Conservation (phyloP, 2,888 invertebrate genomes). For the Drosophila phalerata region DNA sequence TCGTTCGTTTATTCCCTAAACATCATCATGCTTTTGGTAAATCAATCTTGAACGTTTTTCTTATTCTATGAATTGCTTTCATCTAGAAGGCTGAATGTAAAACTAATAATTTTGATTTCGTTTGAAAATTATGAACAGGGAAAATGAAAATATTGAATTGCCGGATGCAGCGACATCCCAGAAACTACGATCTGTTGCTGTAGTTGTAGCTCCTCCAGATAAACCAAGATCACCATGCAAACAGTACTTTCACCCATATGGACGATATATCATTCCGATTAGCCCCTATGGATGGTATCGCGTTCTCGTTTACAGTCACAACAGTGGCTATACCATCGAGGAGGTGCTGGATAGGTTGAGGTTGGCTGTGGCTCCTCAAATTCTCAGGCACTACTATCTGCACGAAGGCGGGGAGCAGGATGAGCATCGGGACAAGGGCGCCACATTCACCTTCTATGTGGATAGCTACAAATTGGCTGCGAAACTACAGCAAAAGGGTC, state of each 20-base stretch:
- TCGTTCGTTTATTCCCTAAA: no score
- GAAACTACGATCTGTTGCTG: slow-evolving; percentile 12
- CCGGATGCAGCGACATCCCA: neutral
- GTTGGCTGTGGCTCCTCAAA: slow-evolving; percentile 28
- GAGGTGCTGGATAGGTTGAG: slow-evolving; percentile 37
- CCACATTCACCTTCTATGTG: slow-evolving; percentile 60
- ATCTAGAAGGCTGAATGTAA: neutral
- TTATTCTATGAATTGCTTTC: neutral
- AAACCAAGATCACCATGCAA: neutral
- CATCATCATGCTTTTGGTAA: no score
- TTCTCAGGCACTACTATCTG: slow-evolving; percentile 34
- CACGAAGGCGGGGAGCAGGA: slow-evolving; percentile 50
- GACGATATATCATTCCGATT: slow-evolving; percentile 30
- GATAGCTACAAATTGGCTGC: slow-evolving; percentile 43
- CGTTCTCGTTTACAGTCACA: slow-evolving; percentile 43
- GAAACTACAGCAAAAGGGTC: slow-evolving; percentile 26
- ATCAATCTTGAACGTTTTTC: no score
- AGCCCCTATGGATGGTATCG: slow-evolving; percentile 66
- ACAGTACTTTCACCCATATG: neutral
- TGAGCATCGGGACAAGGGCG: slow-evolving; percentile 32
- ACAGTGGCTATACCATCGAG: slow-evolving; percentile 13
- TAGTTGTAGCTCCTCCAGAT: neutral
- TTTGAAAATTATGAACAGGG: slow-evolving; percentile 12
- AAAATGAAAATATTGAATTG: neutral
- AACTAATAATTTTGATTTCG: neutral